phyloP scores from a whole-genome alignment of 2,113 vertebrate species.

The Rhagologus leucostigma region DNA sequence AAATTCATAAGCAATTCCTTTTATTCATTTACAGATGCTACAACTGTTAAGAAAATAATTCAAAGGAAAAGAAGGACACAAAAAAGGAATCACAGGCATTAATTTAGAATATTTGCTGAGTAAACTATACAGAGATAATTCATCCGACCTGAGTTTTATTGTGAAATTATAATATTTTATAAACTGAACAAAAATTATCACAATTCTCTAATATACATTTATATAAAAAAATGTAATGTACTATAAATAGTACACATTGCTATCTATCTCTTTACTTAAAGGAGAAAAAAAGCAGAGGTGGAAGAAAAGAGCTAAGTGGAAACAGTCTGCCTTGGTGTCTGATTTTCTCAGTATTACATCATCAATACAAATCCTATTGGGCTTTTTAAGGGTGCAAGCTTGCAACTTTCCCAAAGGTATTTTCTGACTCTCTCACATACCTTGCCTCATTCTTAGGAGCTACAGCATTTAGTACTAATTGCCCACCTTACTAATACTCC shows the following conservation, averaged over 20 bases:
- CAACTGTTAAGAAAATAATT: background rate
- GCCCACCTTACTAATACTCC: background rate
- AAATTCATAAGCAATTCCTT: background rate
- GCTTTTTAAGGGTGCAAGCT: background rate
- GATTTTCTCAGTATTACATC: background rate
- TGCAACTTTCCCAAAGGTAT: background rate
- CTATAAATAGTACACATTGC: background rate
- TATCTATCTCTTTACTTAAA: background rate
- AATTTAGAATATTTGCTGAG: background rate
- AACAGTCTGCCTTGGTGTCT: background rate
- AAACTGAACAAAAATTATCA: background rate
- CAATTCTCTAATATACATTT: background rate
- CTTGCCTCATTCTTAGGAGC: background rate
- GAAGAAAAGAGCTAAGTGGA: background rate
- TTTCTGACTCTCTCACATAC: background rate
- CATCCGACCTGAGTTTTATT: background rate
- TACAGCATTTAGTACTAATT: background rate
- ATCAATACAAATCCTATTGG: background rate
- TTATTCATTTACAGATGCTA: background rate
- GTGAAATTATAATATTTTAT: background rate
- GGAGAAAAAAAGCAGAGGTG: background rate
- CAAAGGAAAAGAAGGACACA: background rate
- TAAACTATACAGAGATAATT: background rate
- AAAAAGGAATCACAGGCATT: background rate
- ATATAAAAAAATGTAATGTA: background rate